Evolutionary conservation across 2,113 vertebrate species (phyloP), one percentile per base, ranked within the genome.

Genomic region (Heterocephalus glaber): DNA sequence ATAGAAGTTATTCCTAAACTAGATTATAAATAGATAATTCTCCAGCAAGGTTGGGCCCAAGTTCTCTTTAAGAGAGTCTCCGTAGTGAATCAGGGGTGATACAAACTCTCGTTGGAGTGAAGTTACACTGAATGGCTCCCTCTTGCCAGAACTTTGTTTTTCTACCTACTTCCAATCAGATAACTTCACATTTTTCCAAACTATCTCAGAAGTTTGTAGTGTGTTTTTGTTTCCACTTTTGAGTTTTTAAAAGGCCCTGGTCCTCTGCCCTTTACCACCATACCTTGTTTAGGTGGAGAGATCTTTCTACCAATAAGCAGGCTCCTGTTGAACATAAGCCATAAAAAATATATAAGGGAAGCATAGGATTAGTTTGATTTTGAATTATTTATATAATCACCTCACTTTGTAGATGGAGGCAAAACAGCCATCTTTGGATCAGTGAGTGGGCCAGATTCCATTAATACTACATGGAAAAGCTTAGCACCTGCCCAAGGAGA

Each of bases 371-470:
- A 81, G 92, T 96, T 66, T 66, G 63, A 95, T 77, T 91, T 89
- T 96, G 89, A 94, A 97, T 95, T 93, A 92, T 97, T 97, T 77
- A 96, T 87, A 38, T 56, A 86, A 77, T 93, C 3, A 0, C 74
- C 47, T 87, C 49, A 60, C 68, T 96, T 87, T 95, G 86, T 92
- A 79, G 92, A 58, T 82, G 41, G 89, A 95, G 58, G 41, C 70
- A 70, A 83, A 26, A 79, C 7, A 79, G 44, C 74, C 76, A 68
- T 91, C 86, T 65, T 33, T 81, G 86, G 89, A 82, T 96, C 89
- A 91, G 86, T 2, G 5, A 91, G 52, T 33, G 30, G 95, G 91
- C 49, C 74, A 38, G 58, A 66, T 81, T 77, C 76, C 60, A 72
- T 92, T 65, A 87, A 87, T 81, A 65, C 95, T 96, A 89, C 60